Evolutionary conservation across 2,888 invertebrate species (phyloP).

Genomic region (Drosophila paramelanica): DNA sequence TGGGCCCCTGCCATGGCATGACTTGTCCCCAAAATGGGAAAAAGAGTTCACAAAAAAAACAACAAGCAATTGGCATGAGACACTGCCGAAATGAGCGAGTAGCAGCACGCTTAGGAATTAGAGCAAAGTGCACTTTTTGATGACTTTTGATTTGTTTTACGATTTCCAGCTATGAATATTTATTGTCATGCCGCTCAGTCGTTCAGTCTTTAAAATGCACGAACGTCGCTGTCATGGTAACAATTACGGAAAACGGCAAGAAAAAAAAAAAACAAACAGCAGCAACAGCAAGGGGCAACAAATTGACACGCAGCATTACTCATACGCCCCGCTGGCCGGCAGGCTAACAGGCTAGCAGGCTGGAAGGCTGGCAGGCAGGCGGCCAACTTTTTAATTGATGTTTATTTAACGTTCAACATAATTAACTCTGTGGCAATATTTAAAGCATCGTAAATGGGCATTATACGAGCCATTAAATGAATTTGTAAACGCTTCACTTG

Average conservation of each 20-base stretch:
- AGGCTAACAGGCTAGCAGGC: not conserved
- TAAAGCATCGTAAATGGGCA: conserved; percentile 76
- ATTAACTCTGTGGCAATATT: conserved; percentile 79
- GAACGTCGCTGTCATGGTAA: conserved; percentile 65
- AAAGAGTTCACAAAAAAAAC: conserved; percentile 4
- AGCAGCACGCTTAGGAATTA: conserved; percentile 58
- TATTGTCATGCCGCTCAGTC: conserved; percentile 70
- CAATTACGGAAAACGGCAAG: conserved; percentile 30
- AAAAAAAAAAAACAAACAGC: conserved; percentile 15
- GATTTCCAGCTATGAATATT: conserved; percentile 79
- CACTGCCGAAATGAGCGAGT: conserved; percentile 26
- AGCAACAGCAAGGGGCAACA: conserved; percentile 13
- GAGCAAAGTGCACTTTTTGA: conserved; percentile 79
- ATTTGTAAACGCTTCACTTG: conserved; percentile 78
- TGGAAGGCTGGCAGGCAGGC: not conserved
- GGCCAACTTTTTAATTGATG: conserved; percentile 77
- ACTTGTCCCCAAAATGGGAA: conserved; percentile 50
- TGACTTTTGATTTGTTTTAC: conserved; percentile 79
- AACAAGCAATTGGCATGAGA: conserved; percentile 28
- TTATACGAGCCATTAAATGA: conserved; percentile 79
- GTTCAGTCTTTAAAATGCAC: conserved; percentile 76
- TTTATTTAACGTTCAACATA: conserved; percentile 79
- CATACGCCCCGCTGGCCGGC: conserved; percentile 51
- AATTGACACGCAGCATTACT: conserved; percentile 63
- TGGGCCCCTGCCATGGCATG: conserved; percentile 52